Conservation (phyloP, 2,797 vertebrate genomes). For the Anguilla megastoma region DNA sequence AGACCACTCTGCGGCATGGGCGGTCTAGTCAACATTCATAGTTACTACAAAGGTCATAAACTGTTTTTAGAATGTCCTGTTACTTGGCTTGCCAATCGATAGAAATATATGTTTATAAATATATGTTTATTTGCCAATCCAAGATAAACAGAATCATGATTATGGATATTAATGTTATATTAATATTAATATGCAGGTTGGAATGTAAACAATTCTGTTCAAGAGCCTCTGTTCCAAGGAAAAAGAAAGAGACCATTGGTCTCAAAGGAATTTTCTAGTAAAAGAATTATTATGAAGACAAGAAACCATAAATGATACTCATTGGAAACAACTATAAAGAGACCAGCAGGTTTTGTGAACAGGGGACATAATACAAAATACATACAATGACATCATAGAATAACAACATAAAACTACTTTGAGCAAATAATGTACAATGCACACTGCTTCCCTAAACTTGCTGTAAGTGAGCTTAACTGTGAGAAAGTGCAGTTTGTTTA, state of each 20-base stretch:
- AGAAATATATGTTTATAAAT: too few relatives aligned
- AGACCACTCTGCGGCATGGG: neutral
- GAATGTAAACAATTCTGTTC: neutral
- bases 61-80: neutral
- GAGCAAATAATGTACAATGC: neutral
- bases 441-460: neutral
- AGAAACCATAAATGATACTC: neutral
- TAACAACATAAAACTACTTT: neutral
- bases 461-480: neutral
- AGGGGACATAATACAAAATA: neutral
- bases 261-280: neutral
- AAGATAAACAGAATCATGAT: neutral
- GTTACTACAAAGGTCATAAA: neutral
- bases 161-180: neutral
- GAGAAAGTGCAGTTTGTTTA: neutral
- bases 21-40: conserved; percentile 1
- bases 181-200: neutral
- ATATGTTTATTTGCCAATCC: neutral
- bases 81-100: conserved; percentile 19
- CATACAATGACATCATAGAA: neutral
- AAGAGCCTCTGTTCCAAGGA: neutral
- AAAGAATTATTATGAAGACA: neutral
- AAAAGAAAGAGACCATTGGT: neutral
- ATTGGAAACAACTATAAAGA: neutral
- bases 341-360: neutral